These are phyloP conservation scores for Aptenodytes forsteri DNA, from an alignment of 2,113 vertebrate genomes.

Conservation along the genomic window DNA sequence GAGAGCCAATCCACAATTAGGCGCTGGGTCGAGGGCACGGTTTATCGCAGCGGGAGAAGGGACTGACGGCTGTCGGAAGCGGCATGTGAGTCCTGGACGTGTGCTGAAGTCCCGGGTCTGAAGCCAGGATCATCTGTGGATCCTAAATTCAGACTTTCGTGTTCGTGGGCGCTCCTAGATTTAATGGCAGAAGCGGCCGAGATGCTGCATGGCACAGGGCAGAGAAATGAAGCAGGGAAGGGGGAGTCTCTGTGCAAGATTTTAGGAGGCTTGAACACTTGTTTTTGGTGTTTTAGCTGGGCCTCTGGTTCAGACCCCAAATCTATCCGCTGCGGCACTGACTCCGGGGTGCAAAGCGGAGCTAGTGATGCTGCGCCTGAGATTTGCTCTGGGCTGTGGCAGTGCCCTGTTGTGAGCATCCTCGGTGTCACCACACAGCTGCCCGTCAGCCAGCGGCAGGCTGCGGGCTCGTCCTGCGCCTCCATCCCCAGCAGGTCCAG, in stretches of 20 bases:
- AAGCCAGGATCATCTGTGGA: background rate
- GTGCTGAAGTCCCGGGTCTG: background rate
- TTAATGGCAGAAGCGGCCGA: background rate
- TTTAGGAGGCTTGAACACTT: background rate
- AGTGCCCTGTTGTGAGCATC: background rate
- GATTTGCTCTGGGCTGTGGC: background rate
- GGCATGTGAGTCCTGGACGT: accelerated
- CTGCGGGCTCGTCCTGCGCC: background rate
- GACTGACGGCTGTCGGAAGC: background rate
- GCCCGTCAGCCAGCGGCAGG: accelerated
- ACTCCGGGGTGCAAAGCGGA: background rate
- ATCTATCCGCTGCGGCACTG: accelerated
- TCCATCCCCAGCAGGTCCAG: background rate
- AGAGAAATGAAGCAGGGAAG: background rate
- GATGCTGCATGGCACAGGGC: background rate
- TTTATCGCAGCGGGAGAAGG: background rate
- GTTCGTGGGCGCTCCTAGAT: accelerated
- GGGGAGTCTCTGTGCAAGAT: background rate
- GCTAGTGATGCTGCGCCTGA: accelerated
- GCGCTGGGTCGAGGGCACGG: background rate
- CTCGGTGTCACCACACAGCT: background rate
- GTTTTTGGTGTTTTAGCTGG: background rate
- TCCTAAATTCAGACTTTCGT: background rate
- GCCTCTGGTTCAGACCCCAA: background rate
- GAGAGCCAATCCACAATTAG: background rate